Conservation (phyloP, 1,140 invertebrate species). For the Lepidurus apus region DNA sequence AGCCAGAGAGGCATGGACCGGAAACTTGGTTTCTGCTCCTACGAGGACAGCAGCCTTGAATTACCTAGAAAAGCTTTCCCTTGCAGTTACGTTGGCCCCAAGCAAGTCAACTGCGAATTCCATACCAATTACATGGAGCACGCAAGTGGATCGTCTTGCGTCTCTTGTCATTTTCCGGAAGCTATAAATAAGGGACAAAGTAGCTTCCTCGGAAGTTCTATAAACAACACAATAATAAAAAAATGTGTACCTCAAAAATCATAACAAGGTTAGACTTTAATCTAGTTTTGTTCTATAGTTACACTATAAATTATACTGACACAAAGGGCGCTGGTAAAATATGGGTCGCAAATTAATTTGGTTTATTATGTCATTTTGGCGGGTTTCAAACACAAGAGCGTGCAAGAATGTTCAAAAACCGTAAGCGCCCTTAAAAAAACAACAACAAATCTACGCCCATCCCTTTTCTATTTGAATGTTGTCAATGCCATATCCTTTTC, state of each 20-base stretch:
- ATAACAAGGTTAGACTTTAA: too few relatives aligned
- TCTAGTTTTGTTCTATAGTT: not conserved
- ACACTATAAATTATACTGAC: not conserved
- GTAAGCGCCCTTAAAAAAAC: not conserved
- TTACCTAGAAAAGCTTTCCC: not conserved
- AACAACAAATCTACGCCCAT: not conserved
- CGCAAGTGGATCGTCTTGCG: not conserved
- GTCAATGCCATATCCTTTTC: conserved; percentile 4
- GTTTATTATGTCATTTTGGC: not conserved
- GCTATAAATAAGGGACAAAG: too few relatives aligned
- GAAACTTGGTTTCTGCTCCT: not conserved
- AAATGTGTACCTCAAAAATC: too few relatives aligned
- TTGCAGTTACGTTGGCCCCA: not conserved
- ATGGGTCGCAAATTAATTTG: not conserved
- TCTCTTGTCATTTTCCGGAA: not conserved
- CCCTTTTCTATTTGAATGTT: not conserved
- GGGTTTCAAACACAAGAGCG: not conserved
- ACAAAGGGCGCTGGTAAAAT: not conserved
- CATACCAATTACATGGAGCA: not conserved
- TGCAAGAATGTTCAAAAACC: conserved; percentile 19
- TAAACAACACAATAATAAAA: too few relatives aligned
- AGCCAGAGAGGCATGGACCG: not conserved
- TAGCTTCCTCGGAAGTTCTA: too few relatives aligned
- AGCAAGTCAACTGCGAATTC: not conserved
- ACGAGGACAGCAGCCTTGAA: not conserved